Evolutionary conservation across 2,113 vertebrate species (phyloP), one percentile per base, ranked within the genome.

Genomic region (Puntigrus tetrazona): DNA sequence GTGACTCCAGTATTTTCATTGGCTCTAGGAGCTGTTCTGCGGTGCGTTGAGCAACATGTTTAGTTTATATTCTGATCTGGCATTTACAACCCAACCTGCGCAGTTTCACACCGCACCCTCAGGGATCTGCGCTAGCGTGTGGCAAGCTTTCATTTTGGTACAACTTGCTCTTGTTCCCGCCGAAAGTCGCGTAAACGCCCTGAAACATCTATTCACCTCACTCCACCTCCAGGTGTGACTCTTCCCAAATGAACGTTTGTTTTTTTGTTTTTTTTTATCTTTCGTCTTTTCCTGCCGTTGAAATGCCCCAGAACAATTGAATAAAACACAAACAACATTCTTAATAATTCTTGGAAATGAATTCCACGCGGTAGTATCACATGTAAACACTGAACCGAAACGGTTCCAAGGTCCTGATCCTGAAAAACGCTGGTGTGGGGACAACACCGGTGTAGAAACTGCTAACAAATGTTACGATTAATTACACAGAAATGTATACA

Each of bases 261-360:
- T 55, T 45, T 29, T 11, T 8, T 43, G 0, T 3, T 14, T 65
- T 5, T 55, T 55, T 45, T 29, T 11, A 4, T 43, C 0, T 79
- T 63, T 45, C 43, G 2, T 80, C 2, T 63, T 20, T 43, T 43
- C 38, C 29, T 11, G 3, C 7, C 18, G n/a, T 65, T 5, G 1
- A 27, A 74, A 29, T 43, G n/a, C 41, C 57, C 14, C 1, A 10
- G 55, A 78, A 5, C 20, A 78, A 5, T 57, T 25, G 13, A 38
- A 27, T 47, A 79, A 79, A 79, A 25, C 25, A 25, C 63, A 80
- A 80, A 67, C 59, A 80, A 10, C 14, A 45, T 67, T 41, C 25
- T 47, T 34, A 29, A 7, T 43, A 29, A 6, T 67, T 47, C 78
- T 34, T 47, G 18, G 57, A 45, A 65, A n/a, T 36, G 13, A 13